Percentiles rank a stretch among this genome's conserved stretches.
Conservation (phyloP, 2,797 vertebrate species). For the Chromobotia macracanthus region DNA sequence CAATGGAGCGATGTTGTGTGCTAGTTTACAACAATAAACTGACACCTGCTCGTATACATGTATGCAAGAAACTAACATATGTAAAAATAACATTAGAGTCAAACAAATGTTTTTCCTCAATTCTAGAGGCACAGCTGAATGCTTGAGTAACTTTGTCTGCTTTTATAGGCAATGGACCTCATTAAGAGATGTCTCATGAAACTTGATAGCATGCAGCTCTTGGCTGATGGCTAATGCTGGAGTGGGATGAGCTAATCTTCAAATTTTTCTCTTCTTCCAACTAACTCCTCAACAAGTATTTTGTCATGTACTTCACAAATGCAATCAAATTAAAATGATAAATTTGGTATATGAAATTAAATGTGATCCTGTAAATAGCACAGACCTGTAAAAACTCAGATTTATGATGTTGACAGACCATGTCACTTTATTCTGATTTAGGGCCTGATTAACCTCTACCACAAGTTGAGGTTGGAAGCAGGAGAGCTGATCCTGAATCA, state of each 20-base stretch:
- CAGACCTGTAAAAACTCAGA: constrained; percentile 6
- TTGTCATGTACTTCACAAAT: constrained; percentile 9
- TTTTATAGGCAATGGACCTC: constrained; percentile 41
- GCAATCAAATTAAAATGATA: constrained; percentile 3
- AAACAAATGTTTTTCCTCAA: constrained; percentile 34
- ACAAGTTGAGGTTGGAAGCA: not conserved
- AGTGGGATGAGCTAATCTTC: constrained; percentile 45
- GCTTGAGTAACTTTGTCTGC: constrained; percentile 27
- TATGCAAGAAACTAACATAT: constrained; percentile 1
- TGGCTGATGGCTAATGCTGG: constrained; percentile 16
- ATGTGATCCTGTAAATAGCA: constrained; percentile 25
- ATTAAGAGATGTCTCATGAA: constrained; percentile 52
- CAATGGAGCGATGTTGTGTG: constrained; percentile 45
- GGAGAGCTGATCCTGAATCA: constrained; percentile 24
- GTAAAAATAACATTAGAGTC: not conserved
- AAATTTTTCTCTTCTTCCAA: constrained; percentile 6
- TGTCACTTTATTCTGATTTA: not conserved
- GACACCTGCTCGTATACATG: constrained; percentile 38
- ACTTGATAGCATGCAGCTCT: constrained; percentile 39
- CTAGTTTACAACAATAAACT: constrained; percentile 41
- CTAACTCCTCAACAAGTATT: constrained; percentile 22
- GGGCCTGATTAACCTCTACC: constrained; percentile 12
- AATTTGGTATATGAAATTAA: constrained; percentile 31
- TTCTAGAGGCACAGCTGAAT: constrained; percentile 43
- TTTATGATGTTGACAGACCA: not conserved